Percentiles rank a stretch among this genome's conserved stretches.
Evolutionary conservation across 2,113 vertebrate genomes (phyloP).

Genomic region (Dendropsophus ebraccatus): DNA sequence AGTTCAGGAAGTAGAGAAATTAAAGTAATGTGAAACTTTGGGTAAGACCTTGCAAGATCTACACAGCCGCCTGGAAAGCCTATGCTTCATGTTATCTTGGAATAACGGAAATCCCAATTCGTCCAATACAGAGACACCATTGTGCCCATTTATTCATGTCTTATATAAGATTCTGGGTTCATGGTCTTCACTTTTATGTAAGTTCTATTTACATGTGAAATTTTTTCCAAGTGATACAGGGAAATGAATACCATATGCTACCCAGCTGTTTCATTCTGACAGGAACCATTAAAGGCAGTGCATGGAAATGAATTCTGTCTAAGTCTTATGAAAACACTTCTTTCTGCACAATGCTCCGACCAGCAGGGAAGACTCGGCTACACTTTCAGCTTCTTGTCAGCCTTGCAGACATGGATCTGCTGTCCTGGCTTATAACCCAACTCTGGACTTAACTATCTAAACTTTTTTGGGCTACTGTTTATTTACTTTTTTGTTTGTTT

Average conservation of each 20-base stretch:
- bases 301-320: conserved; percentile 81
- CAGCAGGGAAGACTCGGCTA: conserved; percentile 67
- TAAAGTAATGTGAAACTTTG: not conserved
- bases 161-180: conserved; percentile 76
- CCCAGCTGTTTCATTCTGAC: conserved; percentile 81
- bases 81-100: conserved; percentile 58
- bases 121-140: conserved; percentile 71
- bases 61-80: not conserved
- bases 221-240: conserved; percentile 84
- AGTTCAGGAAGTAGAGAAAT: not conserved
- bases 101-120: conserved; percentile 67
- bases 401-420: conserved; percentile 63
- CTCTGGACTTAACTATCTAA: conserved; percentile 40
- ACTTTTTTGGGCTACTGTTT: conserved; percentile 50
- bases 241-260: conserved; percentile 85
- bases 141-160: conserved; percentile 76
- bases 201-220: conserved; percentile 84
- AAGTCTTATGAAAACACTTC: conserved; percentile 77
- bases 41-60: not conserved
- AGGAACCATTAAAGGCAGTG: conserved; percentile 76
- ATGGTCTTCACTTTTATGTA: conserved; percentile 80
- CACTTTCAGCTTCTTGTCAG: conserved; percentile 69
- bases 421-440: conserved; percentile 59
- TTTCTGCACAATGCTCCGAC: conserved; percentile 73
- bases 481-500: conserved; percentile 54